A percentile compares a stretch with the other conserved stretches of the same genome.
Conservation (phyloP, 2,888 invertebrate species). For the Mythimna vitellina region DNA sequence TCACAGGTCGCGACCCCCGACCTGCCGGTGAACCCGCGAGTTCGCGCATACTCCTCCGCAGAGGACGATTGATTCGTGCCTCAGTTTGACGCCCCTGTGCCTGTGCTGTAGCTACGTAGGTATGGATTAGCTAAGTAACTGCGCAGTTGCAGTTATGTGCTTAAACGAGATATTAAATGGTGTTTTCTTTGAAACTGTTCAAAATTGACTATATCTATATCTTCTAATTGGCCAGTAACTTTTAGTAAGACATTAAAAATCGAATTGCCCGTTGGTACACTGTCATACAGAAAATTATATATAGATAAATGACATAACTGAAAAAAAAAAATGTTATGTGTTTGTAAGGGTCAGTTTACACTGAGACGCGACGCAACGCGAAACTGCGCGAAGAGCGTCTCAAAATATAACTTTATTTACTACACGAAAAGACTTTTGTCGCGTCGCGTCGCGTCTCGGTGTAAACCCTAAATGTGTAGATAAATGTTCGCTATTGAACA, state of each 20-base stretch:
- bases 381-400: too few species aligned
- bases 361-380: too few species aligned
- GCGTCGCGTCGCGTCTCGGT: too few species aligned
- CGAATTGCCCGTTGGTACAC: background rate
- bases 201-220: background rate
- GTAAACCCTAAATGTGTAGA: background rate
- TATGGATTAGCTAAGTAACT: constrained; percentile 17
- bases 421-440: too few species aligned
- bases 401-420: too few species aligned
- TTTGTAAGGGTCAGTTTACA: too few species aligned
- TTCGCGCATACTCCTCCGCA: constrained; percentile 60
- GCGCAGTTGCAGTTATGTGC: background rate
- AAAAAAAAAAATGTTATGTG: too few species aligned
- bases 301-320: too few species aligned
- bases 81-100: constrained; percentile 60
- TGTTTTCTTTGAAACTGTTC: background rate
- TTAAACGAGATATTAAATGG: background rate
- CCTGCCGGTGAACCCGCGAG: constrained; percentile 76
- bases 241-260: background rate
- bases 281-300: background rate
- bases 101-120: constrained; percentile 29
- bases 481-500: background rate
- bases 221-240: background rate
- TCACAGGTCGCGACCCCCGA: constrained; percentile 88
- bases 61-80: constrained; percentile 64